phyloP scores from a whole-genome alignment of 2,888 invertebrate genomes.

The Drosophila differens region DNA sequence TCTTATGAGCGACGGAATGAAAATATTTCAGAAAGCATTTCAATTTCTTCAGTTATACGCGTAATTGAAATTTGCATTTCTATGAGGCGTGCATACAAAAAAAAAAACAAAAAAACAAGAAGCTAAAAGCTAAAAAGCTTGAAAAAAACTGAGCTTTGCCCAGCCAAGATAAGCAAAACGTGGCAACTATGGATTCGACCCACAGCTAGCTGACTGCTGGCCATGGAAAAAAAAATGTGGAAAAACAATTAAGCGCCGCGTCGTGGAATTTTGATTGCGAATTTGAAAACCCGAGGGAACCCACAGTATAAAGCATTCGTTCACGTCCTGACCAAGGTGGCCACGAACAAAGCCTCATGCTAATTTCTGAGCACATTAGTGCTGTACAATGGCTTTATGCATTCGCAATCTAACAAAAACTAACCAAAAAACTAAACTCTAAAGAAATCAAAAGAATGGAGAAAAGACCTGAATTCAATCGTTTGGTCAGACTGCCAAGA shows the following conservation, averaged over 20 bases:
- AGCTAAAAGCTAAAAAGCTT: neutral
- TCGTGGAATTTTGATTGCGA: conserved; percentile 76
- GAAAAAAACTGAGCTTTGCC: conserved; percentile 29
- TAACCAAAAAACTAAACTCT: conserved; percentile 25
- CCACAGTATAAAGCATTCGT: conserved; percentile 1
- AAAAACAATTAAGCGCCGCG: conserved; percentile 75
- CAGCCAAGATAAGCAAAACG: conserved; percentile 45
- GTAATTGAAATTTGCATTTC: conserved; percentile 81
- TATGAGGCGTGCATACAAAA: conserved; percentile 54
- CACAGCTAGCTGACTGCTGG: conserved; percentile 21
- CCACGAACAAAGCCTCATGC: conserved; percentile 16
- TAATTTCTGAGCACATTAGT: conserved; percentile 44
- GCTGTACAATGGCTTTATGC: conserved; percentile 1
- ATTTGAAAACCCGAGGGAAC: conserved; percentile 46
- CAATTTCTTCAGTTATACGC: conserved; percentile 75
- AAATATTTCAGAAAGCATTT: conserved; percentile 77
- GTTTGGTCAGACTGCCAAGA: conserved; percentile 27
- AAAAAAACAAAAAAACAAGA: conserved; percentile 1
- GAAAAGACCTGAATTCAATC: conserved; percentile 14
- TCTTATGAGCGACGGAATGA: conserved; percentile 67
- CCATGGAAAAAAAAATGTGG: conserved; percentile 48
- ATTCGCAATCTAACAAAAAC: conserved; percentile 36
- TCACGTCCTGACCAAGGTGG: conserved; percentile 20
- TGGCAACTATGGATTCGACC: conserved; percentile 16
- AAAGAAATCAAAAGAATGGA: conserved; percentile 6